Evolutionary conservation across 2,888 invertebrate species (phyloP), one percentile per base, ranked within the genome.

Genomic region (Criorhina ranunculi): DNA sequence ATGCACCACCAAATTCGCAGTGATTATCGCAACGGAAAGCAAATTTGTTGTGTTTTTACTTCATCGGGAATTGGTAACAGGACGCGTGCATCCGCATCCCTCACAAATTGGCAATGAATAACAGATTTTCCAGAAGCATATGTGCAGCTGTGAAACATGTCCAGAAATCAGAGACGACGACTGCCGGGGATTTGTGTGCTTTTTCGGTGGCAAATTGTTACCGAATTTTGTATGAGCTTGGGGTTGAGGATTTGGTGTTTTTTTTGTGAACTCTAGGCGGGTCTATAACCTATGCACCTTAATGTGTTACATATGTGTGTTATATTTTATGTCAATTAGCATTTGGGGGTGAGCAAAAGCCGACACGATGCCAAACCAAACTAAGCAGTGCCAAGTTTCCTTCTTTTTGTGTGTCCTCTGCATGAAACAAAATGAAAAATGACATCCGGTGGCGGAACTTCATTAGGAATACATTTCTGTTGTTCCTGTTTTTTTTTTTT

Each of bases 61-160:
- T 40, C 17, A 15, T n/a, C 12, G 9, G n/a, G 35, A 40, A 57
- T 72, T 66, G 64, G 51, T 46, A 46, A 24, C 31, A 49, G 33
- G 44, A 62, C 60, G 66, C 78, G 57, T 60, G 59, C 33, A n/a
- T n/a, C n/a, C n/a, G 55, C 69, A 69, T 57, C 24, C 4, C 24
- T 24, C 64, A 51, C 77, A 76, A 77, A 81, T 70, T 82, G 55
- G 67, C 55, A 83, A 82, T 82, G 82, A 82, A 82, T 82, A 82
- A 60, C 78, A 78, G 72, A 82, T 82, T 82, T 82, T 49, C 51
- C 72, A 72, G 59, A 72, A 46, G 66, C 42, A 72, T 60, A 46
- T 44, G 62, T 35, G 29, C 33, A 5, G 70, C 40, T 53, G 53
- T n/a, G 37, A 31, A 60, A 31, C 60, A 42, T 60, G 75, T 55